These are phyloP conservation scores for Gastracanthus pulcherrimus DNA, from an alignment of 2,888 invertebrate species.

Conservation along the genomic window DNA sequence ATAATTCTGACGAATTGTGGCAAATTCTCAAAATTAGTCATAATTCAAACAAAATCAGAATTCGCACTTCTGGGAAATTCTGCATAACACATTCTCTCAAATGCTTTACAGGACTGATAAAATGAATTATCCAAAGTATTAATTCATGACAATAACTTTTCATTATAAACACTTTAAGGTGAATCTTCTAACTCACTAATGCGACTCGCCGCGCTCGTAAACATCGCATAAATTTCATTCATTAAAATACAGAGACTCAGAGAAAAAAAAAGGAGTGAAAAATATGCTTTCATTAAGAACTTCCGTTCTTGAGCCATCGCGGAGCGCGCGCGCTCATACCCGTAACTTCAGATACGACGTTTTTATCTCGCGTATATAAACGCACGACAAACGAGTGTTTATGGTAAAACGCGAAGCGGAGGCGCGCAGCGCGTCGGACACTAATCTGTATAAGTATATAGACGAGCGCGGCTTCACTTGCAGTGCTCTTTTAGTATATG, in stretches of 20 bases:
- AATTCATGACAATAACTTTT: background rate
- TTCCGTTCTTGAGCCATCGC: slow-evolving; percentile 51
- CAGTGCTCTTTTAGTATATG: background rate
- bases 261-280: slow-evolving; percentile 7
- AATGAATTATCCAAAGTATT: background rate
- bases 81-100: background rate
- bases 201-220: background rate
- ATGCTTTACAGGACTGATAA: too few relatives aligned
- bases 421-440: background rate
- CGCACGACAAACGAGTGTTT: slow-evolving; percentile 41
- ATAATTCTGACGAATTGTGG: too few relatives aligned
- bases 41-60: background rate
- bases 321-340: slow-evolving; percentile 13
- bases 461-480: background rate
- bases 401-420: slow-evolving; percentile 32
- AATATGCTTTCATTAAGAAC: slow-evolving; percentile 48
- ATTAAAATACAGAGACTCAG: slow-evolving; percentile 20
- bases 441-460: background rate
- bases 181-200: background rate
- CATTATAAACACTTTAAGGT: background rate
- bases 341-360: slow-evolving; percentile 48
- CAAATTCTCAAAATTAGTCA: too few relatives aligned
- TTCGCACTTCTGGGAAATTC: background rate
- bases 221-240: slow-evolving; percentile 36
- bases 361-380: slow-evolving; percentile 24